Evolutionary conservation across 1,140 invertebrate species (phyloP), one percentile per base, ranked within the genome.

Genomic region (Cepaea nemoralis): DNA sequence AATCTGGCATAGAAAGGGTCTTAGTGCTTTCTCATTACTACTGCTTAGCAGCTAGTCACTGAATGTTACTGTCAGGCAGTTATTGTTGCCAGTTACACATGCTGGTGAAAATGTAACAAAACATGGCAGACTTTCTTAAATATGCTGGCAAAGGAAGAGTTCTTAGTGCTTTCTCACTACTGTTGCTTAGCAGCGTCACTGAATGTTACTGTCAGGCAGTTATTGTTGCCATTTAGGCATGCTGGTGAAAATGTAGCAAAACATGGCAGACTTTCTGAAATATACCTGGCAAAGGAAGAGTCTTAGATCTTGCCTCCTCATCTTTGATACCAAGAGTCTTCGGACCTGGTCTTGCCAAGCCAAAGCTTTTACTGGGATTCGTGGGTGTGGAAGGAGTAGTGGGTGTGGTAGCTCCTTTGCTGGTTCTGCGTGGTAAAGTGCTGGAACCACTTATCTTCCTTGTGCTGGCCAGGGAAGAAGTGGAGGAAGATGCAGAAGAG

Each of bases 221-320:
- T n/a, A n/a, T n/a, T n/a, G n/a, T n/a, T n/a, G n/a, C n/a, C n/a
- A 10, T 22, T 33, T 37, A 77, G 76, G 35, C 71, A 74, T 78
- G 76, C 76, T 50, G 66, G n/a, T 48, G 55, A 24, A 35, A n/a
- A 48, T 22, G 35, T 39, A 16, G 39, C 59, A 67, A 63, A 55
- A 42, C 1, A 35, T n/a, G n/a, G n/a, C n/a, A 39, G 31, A 77
- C 37, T 39, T 45, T 50, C 27, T 19, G 16, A n/a, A 59, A 31
- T 59, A 76, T 85, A 85, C 84, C 84, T 85, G 84, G 82, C 78
- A 83, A 42, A 1, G 82, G 82, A 45, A 83, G 78, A 0, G 84
- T 85, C 48, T 83, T 85, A 31, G 84, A 82, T 35, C 78, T 71
- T 22, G 69, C n/a, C 0, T 81, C 80, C 5, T 85, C 84, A 22